Base-by-base conservation (phyloP, 2,113 vertebrate species). In the Bubo scandiacus region DNA sequence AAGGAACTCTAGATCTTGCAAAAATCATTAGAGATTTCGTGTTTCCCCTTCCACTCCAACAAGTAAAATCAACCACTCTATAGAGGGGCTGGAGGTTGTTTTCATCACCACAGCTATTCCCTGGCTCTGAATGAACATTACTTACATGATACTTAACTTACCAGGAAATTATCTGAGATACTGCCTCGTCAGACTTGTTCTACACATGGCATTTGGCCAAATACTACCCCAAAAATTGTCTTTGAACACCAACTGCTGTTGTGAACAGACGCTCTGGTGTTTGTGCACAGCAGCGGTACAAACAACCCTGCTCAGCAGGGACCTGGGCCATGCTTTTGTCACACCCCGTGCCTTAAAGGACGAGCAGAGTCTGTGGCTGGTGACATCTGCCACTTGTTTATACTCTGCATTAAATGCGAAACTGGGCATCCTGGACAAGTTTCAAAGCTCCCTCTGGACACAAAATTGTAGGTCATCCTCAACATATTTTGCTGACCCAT, bases 201-300 rank as follows among this genome's bases (percentile, higher is more conserved):
- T 36, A 26, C 51, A 18, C 19, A 1, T 57, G 47, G 15, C 20
- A 14, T 12, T 36, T 57, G 61, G 66, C n/a, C 51, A 88, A 79
- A 70, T 9, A 23, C 19, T 30, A 12, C 51, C 23, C 42, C 3
- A 17, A 62, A 73, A 34, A 10, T 10, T 4, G 0, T 7, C 26
- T 63, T 22, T 49, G 55, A 27, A 19, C 20, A 40, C 23, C 1
- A 0, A 8, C 29, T n/a, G 29, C 25, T 57, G 38, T 1, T 25
- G 62, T 14, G 74, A 74, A 8, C 19, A 49, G 58, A 38, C 1
- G 7, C 2, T 6, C 40, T 54, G 78, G 47, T 15, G 12, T 51
- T 43, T 25, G 61, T 18, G 42, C 61, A 40, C n/a, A 45, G 25
- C 17, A 13, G 18, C 2, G 1, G 42, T 13, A 22, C 2, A 0